phyloP scores from a whole-genome alignment of 2,888 invertebrate genomes.

The Mycalesis mineus region DNA sequence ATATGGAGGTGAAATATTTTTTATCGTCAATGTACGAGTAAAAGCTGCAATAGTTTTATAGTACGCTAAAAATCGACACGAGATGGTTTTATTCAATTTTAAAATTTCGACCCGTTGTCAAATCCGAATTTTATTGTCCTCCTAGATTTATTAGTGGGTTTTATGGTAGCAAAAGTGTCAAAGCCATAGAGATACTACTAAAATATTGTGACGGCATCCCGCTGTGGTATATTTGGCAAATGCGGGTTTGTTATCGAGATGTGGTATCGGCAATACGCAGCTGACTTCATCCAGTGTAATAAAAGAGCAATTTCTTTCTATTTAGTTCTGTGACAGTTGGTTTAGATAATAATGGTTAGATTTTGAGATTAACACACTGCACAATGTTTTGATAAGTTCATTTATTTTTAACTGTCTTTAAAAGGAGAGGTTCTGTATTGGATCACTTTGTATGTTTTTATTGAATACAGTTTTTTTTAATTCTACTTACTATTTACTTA shows the following conservation, averaged over 20 bases:
- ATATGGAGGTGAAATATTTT: not conserved
- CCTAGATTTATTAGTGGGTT: slow-evolving; percentile 23
- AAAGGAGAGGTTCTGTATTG: too few species aligned
- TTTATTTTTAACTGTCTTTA: not conserved
- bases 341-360: slow-evolving; percentile 20
- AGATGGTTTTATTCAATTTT: slow-evolving; percentile 6
- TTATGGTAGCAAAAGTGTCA: slow-evolving; percentile 38
- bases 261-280: slow-evolving; percentile 57
- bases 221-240: slow-evolving; percentile 74
- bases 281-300: slow-evolving; percentile 55
- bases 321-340: slow-evolving; percentile 34
- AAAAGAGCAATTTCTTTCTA: slow-evolving; percentile 51
- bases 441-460: too few species aligned
- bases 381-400: slow-evolving; percentile 1
- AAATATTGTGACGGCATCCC: slow-evolving; percentile 76
- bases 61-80: not conserved
- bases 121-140: slow-evolving; percentile 5
- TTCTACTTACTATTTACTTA: too few species aligned
- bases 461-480: too few species aligned
- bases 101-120: not conserved
- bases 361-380: slow-evolving; percentile 12
- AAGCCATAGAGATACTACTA: slow-evolving; percentile 55
- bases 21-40: not conserved
- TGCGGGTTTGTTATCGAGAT: slow-evolving; percentile 73
- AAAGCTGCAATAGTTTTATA: slow-evolving; percentile 2